Base-by-base conservation (phyloP, 2,113 vertebrate genomes). In the Petromus typicus region DNA sequence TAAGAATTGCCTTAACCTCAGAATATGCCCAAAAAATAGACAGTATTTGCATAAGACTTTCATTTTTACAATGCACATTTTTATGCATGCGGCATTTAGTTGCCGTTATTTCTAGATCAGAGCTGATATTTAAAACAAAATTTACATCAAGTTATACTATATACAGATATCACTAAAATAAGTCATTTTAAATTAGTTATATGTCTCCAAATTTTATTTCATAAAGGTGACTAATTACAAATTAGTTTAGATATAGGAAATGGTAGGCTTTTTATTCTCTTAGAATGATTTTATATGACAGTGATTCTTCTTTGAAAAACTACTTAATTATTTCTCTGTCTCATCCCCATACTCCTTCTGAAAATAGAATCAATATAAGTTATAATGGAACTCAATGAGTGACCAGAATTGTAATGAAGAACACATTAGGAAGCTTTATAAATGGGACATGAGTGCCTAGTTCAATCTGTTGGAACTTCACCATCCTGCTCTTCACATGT, bases 301-400 rank as follows among this genome's bases (percentile, higher is more conserved):
- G 75, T 88, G 69, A 84, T 89, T 97, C 81, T 93, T 66, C 75
- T 94, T 97, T 98, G 96, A 98, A 98, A 98, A 97, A 97, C 95
- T 98, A 64, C 92, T 93, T 96, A 86, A 97, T 98, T 97, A 94
- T 84, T 95, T 83, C 93, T 82, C 34, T 96, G 63, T 96, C 96
- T 98, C 95, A 97, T 97, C 93, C 97, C 80, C 73, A 96, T 73
- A 91, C 89, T 97, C n/a, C 34, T 95, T 96, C 93, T 93, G 94
- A 97, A 98, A 98, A 97, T 83, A 48, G 12, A 80, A 97, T 98
- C 96, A 96, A 98, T 98, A 96, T 94, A 96, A 97, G 97, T 97
- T 97, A 97, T 97, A 98, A 98, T 97, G 89, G 90, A 97, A 98
- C 88, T 97, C 78, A 64, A 48, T 76, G 93, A 96, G 76, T 98